Percentiles rank a stretch among this genome's conserved stretches.
These are phyloP conservation scores for Drosophila flavopinicola DNA, from an alignment of 2,888 invertebrate genomes.

Conservation along the genomic window DNA sequence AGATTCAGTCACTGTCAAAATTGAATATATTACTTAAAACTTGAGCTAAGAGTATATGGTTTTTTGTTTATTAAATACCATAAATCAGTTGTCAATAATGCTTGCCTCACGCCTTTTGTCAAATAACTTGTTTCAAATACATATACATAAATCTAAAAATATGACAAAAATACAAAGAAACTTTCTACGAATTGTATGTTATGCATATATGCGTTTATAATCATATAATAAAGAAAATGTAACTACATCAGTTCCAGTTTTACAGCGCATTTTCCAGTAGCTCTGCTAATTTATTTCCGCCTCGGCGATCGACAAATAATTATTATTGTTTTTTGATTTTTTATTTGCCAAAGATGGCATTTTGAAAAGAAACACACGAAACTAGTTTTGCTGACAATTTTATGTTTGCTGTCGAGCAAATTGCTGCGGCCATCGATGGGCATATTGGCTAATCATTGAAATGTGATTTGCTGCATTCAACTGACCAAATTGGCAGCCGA, in stretches of 20 bases:
- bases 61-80: conserved; percentile 2
- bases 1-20: not conserved
- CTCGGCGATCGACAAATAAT: conserved; percentile 14
- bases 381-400: conserved; percentile 69
- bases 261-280: conserved; percentile 32
- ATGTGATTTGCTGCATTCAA: conserved; percentile 26
- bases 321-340: conserved; percentile 5
- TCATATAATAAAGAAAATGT: not conserved
- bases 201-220: not conserved
- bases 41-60: not conserved
- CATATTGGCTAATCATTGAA: conserved; percentile 59
- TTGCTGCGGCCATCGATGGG: conserved; percentile 56
- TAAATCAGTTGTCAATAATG: conserved; percentile 54
- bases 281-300: conserved; percentile 20
- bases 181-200: not conserved
- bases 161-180: conserved; percentile 14
- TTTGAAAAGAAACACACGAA: conserved; percentile 54
- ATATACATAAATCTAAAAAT: conserved; percentile 23
- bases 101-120: not conserved
- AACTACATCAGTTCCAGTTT: conserved; percentile 21
- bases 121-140: conserved; percentile 35
- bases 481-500: conserved; percentile 9
- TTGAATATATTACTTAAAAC: not conserved
- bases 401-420: conserved; percentile 56
- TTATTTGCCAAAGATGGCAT: conserved; percentile 32